Evolutionary conservation across 2,113 vertebrate species (phyloP).

Genomic region (Dryoscopus gambensis): DNA sequence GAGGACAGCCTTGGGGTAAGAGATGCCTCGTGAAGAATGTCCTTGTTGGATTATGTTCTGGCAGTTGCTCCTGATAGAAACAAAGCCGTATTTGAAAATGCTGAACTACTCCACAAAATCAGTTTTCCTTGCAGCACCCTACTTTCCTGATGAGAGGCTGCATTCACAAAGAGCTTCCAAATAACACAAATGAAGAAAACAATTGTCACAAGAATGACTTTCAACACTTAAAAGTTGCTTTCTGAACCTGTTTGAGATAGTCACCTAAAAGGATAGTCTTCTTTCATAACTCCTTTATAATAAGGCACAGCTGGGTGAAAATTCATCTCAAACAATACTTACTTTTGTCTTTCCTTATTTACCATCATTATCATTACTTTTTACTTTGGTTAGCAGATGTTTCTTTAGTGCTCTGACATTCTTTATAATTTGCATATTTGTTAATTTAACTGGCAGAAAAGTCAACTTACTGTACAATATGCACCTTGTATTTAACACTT

Average conservation of each 20-base stretch:
- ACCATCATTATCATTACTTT: slow-evolving; percentile 68
- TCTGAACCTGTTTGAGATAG: neutral
- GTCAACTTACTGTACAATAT: slow-evolving; percentile 20
- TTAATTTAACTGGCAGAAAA: slow-evolving; percentile 69
- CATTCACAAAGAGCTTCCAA: neutral
- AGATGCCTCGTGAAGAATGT: neutral
- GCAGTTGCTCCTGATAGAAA: neutral
- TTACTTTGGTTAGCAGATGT: slow-evolving; percentile 75
- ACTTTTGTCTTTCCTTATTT: slow-evolving; percentile 67
- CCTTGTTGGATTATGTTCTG: neutral
- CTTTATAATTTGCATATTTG: slow-evolving; percentile 75
- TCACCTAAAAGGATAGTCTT: neutral
- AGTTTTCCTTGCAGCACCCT: neutral
- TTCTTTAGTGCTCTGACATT: slow-evolving; percentile 72
- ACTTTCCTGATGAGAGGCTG: neutral
- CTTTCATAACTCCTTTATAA: slow-evolving; percentile 7
- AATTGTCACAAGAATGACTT: neutral
- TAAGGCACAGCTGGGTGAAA: slow-evolving; percentile 56
- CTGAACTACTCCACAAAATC: neutral
- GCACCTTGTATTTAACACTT: slow-evolving; percentile 20
- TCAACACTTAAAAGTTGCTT: neutral
- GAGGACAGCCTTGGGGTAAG: neutral
- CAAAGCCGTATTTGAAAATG: neutral
- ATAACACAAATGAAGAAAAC: neutral
- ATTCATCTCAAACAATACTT: slow-evolving; percentile 58